Evolutionary conservation across 1,140 invertebrate genomes (phyloP).

Genomic region (Drosophila miranda): DNA sequence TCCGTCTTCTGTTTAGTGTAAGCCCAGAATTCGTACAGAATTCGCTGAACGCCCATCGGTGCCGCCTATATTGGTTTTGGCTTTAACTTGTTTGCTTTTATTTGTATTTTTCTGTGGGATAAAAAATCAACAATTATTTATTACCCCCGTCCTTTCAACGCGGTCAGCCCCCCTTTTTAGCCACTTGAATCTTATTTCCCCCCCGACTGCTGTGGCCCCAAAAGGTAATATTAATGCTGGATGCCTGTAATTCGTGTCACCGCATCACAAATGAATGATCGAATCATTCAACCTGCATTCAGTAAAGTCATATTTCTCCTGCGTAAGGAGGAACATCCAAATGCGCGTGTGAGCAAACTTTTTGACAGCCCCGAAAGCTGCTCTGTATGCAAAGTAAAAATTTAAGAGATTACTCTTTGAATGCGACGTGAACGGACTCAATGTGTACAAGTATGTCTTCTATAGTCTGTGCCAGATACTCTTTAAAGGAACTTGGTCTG

Average conservation of each 20-base stretch:
- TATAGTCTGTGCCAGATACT: no score
- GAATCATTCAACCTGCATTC: conserved; percentile 32
- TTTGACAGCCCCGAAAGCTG: no score
- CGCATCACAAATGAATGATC: conserved; percentile 28
- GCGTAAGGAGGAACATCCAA: no score
- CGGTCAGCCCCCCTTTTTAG: background rate
- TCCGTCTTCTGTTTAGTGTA: conserved; percentile 35
- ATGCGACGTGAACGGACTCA: no score
- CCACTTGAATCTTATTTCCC: conserved; percentile 8
- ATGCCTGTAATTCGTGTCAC: conserved; percentile 2
- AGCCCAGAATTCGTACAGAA: conserved; percentile 50
- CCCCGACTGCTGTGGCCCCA: conserved; percentile 12
- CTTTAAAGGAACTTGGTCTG: no score
- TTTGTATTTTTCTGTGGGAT: conserved; percentile 37
- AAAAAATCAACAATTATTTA: conserved; percentile 56
- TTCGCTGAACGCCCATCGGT: conserved; percentile 66
- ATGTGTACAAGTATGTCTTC: no score
- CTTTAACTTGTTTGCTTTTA: conserved; percentile 35
- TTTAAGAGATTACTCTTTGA: no score
- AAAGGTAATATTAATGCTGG: conserved; percentile 7
- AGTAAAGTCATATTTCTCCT: conserved; percentile 40
- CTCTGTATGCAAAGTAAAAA: no score
- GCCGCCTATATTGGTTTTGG: conserved; percentile 67
- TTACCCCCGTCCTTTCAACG: conserved; percentile 31
- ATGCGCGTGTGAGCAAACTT: no score